Evolutionary conservation across 2,113 vertebrate species (phyloP).

Genomic region (Antennarius striatus): DNA sequence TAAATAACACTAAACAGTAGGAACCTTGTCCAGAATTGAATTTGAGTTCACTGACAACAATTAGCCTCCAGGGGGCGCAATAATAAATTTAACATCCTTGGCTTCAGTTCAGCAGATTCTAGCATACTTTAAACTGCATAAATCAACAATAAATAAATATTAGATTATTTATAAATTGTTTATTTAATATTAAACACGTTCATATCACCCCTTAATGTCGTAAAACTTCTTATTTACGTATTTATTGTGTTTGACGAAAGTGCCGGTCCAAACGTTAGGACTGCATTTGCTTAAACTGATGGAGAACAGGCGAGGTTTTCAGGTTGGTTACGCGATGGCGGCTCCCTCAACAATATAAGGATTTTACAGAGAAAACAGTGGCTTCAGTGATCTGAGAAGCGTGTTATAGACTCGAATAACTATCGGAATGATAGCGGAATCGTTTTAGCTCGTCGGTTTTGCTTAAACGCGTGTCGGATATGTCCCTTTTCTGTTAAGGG

Average conservation of each 20-base stretch:
- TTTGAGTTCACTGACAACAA: neutral
- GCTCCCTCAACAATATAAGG: conserved; percentile 74
- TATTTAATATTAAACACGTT: no score
- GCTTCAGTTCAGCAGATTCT: conserved; percentile 56
- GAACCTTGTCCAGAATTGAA: no score
- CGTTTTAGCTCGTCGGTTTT: conserved; percentile 29
- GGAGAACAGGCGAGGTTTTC: conserved; percentile 85
- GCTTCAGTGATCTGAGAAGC: conserved; percentile 12
- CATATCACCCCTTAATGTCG: fast-evolving
- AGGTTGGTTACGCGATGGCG: conserved; percentile 83
- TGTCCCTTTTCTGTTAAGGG: conserved; percentile 37
- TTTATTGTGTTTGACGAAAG: conserved; percentile 58
- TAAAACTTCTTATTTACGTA: neutral
- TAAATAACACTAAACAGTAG: no score
- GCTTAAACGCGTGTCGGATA: conserved; percentile 14
- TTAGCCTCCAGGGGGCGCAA: conserved; percentile 38
- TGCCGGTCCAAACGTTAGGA: conserved; percentile 36
- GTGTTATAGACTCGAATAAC: conserved; percentile 1
- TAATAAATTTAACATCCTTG: neutral
- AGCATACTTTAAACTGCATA: neutral
- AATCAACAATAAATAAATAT: no score
- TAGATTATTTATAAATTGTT: no score
- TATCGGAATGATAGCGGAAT: conserved; percentile 68
- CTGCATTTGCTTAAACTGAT: conserved; percentile 73
- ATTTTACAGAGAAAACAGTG: conserved; percentile 63